Conservation (phyloP, 1,140 invertebrate species). For the Lasioglossum albipes region DNA sequence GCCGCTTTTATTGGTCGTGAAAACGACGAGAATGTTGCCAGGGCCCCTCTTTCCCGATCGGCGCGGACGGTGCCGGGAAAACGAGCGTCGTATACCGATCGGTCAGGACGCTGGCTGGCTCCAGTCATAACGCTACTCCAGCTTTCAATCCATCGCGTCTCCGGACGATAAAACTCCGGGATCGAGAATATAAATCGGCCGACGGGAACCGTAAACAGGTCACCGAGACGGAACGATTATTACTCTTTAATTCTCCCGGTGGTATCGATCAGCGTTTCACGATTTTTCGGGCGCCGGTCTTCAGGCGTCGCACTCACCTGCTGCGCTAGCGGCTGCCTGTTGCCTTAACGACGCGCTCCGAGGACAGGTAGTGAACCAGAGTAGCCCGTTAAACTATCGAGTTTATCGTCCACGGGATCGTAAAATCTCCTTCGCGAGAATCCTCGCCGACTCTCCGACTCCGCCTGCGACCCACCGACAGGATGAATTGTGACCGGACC, state of each 20-base stretch:
- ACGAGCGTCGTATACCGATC: background rate
- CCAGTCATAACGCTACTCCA: background rate
- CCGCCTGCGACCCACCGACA: background rate
- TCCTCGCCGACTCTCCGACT: slow-evolving; percentile 49
- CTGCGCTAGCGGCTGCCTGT: slow-evolving; percentile 40
- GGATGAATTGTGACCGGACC: slow-evolving; percentile 38
- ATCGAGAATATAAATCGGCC: background rate
- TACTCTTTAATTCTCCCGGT: background rate
- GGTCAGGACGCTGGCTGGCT: background rate
- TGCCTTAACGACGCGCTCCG: slow-evolving; percentile 59
- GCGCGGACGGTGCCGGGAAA: background rate
- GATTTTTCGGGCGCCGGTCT: background rate
- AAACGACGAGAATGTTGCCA: slow-evolving; percentile 17
- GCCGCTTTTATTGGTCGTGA: slow-evolving; percentile 47
- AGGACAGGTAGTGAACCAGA: slow-evolving; percentile 60
- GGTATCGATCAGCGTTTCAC: slow-evolving; percentile 22
- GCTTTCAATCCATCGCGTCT: background rate
- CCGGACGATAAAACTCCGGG: background rate
- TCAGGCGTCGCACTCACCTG: slow-evolving; percentile 46
- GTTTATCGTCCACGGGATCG: slow-evolving; percentile 66
- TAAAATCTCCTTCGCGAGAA: slow-evolving; percentile 60
- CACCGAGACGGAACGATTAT: background rate
- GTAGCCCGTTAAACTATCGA: slow-evolving; percentile 69
- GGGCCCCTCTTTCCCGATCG: background rate
- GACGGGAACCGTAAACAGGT: background rate